phyloP scores from a whole-genome alignment of 2,888 invertebrate genomes.

The Furcula furcula region DNA sequence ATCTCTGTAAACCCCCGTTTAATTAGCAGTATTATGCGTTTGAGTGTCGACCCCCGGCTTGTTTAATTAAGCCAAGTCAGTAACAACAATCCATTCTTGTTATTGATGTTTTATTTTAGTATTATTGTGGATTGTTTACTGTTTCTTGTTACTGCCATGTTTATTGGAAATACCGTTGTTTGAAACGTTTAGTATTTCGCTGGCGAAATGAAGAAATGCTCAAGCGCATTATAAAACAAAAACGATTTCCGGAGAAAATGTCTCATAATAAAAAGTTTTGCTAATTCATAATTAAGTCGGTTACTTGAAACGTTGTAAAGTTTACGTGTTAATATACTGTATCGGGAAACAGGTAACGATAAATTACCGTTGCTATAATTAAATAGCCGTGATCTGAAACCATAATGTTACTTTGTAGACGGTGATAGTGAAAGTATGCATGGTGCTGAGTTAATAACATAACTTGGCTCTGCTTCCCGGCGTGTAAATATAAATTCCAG shows the following conservation, averaged over 20 bases:
- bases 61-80: conserved; percentile 80
- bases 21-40: conserved; percentile 80
- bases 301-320: no score
- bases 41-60: conserved; percentile 76
- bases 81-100: conserved; percentile 72
- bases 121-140: conserved; percentile 48
- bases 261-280: conserved; percentile 11
- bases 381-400: not conserved
- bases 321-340: no score
- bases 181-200: conserved; percentile 2
- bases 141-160: conserved; percentile 8
- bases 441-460: conserved; percentile 62
- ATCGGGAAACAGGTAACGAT: not conserved
- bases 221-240: conserved; percentile 11
- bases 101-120: conserved; percentile 51
- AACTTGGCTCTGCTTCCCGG: conserved; percentile 51
- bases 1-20: conserved; percentile 79
- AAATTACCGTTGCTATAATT: not conserved
- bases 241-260: conserved; percentile 11
- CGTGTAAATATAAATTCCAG: conserved; percentile 61
- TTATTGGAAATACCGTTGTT: conserved; percentile 13
- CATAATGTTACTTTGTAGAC: no score
- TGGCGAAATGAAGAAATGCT: no score
- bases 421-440: conserved; percentile 47
- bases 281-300: conserved; percentile 5